Base-by-base conservation (phyloP, 2,888 invertebrate species). In the Heliconius ismenius region DNA sequence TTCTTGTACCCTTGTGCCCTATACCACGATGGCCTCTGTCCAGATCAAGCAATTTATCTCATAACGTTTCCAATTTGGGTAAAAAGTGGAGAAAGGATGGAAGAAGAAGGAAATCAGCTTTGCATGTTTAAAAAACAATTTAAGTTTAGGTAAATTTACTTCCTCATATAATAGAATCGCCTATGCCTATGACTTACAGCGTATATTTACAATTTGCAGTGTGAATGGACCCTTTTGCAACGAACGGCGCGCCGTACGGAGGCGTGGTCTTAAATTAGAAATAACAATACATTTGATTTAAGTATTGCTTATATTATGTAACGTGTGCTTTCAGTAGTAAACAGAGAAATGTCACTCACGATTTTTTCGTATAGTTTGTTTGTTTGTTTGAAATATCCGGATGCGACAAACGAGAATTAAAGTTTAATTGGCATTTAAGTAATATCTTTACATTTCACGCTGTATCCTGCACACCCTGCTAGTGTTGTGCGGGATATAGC, bases 201-300 rank as follows among this genome's bases (percentile, higher is more conserved):
- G 9, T 21, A 77, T 13, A 28, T 21, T 36, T 73, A 76, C 72
- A 73, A 79, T 80, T 79, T 74, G 76, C 68, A 80, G 74, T 74
- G 76, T 77, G 72, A 78, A 77, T 76, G 75, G 76, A 76, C 77
- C 80, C 76, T 79, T 76, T 79, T 76, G 80, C 79, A 80, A 79
- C 77, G 24, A 68, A 70, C 74, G 75, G 43, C 77, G 58, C 28
- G 70, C 73, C 70, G 32, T 32, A 32, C 6, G 65, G 67, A 73
- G 80, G 79, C 79, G 80, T 77, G 79, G 77, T 76, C 21, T 67
- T 79, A 76, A 43, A 74, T 76, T 75, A 63, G 60, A 65, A 69
- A 68, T 75, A 69, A 70, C 62, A 58, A 78, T 74, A 62, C 68
- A 36, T 70, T 60, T 62, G 72, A 68, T 72, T 32, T 67, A 63